These are phyloP conservation scores for Dreissena polymorpha DNA, from an alignment of 1,140 invertebrate genomes.

Conservation along the genomic window DNA sequence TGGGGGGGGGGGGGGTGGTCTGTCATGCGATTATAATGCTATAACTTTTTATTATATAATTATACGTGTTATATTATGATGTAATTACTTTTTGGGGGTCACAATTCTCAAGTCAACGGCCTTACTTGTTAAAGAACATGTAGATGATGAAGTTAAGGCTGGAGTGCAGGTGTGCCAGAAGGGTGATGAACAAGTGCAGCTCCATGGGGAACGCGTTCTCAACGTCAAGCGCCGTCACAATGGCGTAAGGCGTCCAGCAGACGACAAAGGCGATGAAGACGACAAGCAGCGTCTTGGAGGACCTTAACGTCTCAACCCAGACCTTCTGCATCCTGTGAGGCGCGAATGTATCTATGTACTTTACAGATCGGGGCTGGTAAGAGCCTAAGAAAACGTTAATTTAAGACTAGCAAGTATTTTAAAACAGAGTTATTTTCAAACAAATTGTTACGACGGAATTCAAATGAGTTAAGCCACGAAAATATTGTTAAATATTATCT, in stretches of 20 bases:
- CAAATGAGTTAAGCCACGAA: too few species aligned
- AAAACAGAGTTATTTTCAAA: too few species aligned
- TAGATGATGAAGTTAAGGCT: conserved; percentile 74
- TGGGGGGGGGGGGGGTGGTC: too few species aligned
- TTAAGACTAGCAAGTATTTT: too few species aligned
- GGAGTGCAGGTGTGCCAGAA: conserved; percentile 76
- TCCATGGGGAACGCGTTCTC: conserved; percentile 63
- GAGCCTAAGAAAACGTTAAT: too few species aligned
- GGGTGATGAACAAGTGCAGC: conserved; percentile 72
- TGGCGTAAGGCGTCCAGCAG: conserved; percentile 77
- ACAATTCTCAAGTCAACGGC: not conserved
- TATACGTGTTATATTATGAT: too few species aligned
- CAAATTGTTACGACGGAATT: too few species aligned
- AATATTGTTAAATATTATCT: too few species aligned
- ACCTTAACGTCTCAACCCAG: conserved; percentile 65
- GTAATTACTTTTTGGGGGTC: too few species aligned
- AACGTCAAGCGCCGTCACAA: conserved; percentile 70
- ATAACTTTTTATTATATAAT: not conserved
- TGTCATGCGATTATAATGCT: too few species aligned
- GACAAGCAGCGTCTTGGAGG: conserved; percentile 71
- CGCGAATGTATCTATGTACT: not conserved
- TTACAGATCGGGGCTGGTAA: too few species aligned
- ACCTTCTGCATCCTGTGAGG: conserved; percentile 59
- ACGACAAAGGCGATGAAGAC: conserved; percentile 73
- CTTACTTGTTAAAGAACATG: conserved; percentile 50